phyloP scores from a whole-genome alignment of 2,113 vertebrate species.

The Oenanthe melanoleuca region DNA sequence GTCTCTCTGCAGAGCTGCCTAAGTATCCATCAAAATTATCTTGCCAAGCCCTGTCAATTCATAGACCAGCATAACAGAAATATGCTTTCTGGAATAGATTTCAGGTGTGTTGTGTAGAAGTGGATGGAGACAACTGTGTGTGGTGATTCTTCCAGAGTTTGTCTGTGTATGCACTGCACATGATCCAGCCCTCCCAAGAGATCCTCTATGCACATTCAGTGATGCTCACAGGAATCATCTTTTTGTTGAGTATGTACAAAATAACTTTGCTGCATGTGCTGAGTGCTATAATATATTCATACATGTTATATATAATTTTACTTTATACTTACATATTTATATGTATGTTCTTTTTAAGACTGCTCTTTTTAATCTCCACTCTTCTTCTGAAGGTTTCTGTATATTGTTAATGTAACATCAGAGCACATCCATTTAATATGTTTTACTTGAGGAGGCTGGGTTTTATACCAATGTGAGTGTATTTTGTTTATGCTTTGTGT shows the following conservation, averaged over 20 bases:
- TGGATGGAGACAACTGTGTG: background rate
- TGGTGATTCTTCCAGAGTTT: background rate
- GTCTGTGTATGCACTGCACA: rapidly evolving
- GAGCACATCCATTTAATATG: background rate
- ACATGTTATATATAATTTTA: background rate
- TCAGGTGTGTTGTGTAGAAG: background rate
- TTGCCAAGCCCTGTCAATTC: background rate
- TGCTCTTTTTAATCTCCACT: background rate
- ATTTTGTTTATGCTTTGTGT: slow-evolving; percentile 19
- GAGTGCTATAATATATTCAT: background rate
- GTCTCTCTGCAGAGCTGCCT: background rate
- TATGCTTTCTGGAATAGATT: background rate
- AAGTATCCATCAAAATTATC: background rate
- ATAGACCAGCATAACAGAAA: background rate
- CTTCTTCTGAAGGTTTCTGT: background rate
- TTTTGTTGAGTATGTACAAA: background rate
- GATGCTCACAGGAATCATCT: background rate
- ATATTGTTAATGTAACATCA: background rate
- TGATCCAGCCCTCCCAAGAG: background rate
- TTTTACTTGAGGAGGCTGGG: background rate
- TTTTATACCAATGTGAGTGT: background rate
- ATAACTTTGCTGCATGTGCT: background rate
- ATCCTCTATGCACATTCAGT: rapidly evolving
- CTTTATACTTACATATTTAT: background rate
- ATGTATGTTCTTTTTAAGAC: background rate